Evolutionary conservation across 2,113 vertebrate species (phyloP), one percentile per base, ranked within the genome.

Genomic region (Lethenteron camtschaticum): DNA sequence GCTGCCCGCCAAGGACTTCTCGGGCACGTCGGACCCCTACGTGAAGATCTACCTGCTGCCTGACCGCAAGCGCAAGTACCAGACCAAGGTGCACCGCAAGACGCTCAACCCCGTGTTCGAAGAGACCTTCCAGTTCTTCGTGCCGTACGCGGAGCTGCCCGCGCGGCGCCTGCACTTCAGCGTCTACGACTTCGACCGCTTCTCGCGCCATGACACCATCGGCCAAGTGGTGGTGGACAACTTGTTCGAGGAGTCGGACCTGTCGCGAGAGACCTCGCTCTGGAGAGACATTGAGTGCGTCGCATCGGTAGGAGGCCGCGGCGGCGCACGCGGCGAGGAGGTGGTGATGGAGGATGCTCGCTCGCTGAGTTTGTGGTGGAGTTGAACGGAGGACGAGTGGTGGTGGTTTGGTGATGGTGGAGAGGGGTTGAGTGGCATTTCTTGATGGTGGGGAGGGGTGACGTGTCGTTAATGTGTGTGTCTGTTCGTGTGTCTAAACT

Each of bases 31-130:
- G 5, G 94, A 99, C 73, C 94, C 94, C 55, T 99, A 96, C 0
- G 94, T 99, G 75, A 99, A 99, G 80, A 81, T 99, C 81, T 99
- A 99, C 82, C 86, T 99, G 76, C 80, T 99, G 75, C 94, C 94
- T 0, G 92, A 99, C 75, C 87, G 94, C 78, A 99, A 99, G 76
- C 96, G 87, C 70, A 97, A 99, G 80, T 88, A 95, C 81, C 92
- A 99, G 84, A 99, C 94, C 0, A 85, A 91, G 0, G 94, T 97
- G 68, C 94, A 99, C 78, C 85, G 94, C 76, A 99, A 99, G 81
- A 97, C 89, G 2, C 85, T 99, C 72, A 95, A 97, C 73, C 92
- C 94, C 74, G 89, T 84, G 12, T 99, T 96, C 1, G 84, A 84
- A 0, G 94, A 96, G 79, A 85, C 83, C 75, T 97, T 99, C 83